These are phyloP conservation scores for Onychomys torridus DNA, from an alignment of 2,797 vertebrate genomes.

Conservation along the genomic window DNA sequence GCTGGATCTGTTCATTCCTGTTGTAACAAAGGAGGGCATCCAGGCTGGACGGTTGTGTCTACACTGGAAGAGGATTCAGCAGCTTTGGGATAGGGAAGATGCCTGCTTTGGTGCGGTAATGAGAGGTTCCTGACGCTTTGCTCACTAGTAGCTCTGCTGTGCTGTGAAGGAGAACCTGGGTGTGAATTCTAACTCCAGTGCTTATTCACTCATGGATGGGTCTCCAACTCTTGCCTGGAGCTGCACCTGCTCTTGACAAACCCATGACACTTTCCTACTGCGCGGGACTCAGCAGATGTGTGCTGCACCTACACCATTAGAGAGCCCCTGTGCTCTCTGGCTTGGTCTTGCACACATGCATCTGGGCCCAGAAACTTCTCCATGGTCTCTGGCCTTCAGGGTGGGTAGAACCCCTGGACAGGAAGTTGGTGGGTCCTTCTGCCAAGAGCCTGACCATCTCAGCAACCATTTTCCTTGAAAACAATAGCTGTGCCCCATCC, in stretches of 20 bases:
- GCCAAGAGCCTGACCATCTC: not conserved
- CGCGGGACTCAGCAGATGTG: not conserved
- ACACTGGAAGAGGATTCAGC: not conserved
- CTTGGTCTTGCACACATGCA: not conserved
- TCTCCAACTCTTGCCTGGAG: not conserved
- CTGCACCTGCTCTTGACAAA: too few relatives aligned
- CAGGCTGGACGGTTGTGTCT: not conserved
- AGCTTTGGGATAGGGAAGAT: not conserved
- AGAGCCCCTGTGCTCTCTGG: not conserved
- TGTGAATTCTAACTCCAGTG: not conserved
- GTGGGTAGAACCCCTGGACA: not conserved
- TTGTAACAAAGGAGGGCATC: not conserved
- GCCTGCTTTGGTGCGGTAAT: not conserved
- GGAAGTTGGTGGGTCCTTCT: not conserved
- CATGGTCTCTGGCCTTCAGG: not conserved
- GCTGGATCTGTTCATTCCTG: not conserved
- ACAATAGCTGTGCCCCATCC: not conserved
- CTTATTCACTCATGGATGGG: not conserved
- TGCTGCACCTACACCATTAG: accelerated
- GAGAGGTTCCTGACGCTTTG: not conserved
- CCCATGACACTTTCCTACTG: too few relatives aligned
- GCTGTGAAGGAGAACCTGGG: not conserved
- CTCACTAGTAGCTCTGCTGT: not conserved
- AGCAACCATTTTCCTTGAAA: not conserved
- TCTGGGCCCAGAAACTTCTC: not conserved